Evolutionary conservation across 2,888 invertebrate genomes (phyloP), one percentile per base, ranked within the genome.

Genomic region (Prionchulus punctatus): DNA sequence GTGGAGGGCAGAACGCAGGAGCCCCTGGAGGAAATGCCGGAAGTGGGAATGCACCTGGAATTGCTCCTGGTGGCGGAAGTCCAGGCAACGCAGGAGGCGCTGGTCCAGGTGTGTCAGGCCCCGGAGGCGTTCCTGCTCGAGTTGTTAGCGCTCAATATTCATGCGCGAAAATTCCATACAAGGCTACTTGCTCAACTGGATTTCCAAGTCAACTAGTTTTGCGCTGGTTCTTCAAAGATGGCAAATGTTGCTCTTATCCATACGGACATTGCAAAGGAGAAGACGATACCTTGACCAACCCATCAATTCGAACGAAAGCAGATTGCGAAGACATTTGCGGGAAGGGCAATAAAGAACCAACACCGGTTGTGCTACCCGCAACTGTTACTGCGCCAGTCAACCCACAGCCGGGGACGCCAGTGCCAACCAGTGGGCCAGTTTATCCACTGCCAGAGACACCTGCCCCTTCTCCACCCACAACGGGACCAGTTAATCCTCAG

Each of bases 221-320:
- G 12, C 4, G 50, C 7, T 49, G 50, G 50, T 49, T 28, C 23
- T 30, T 49, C 7, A 49, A 49, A 28, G 50, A 49, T 12, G 50
- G 50, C 50, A 49, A 28, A 30, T 49, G 50, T 23, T 49, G 50
- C 21, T 49, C 50, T 3, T 49, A 49, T 30, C 50, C 50, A 30
- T 49, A 28, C 30, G 50, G 50, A 12, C 50, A 49, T 49, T 49
- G 50, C 21, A 49, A 49, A 28, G 50, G 50, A 28, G 50, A 49
- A 28, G 50, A 49, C 21, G 50, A 49, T 15, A 26, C 27, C 15
- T 15, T 28, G 28, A 28, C 50, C 27, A 23, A 30, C 21, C 27
- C 50, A 12, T 26, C 50, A 3, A 26, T 49, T 7, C 26, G 23
- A 23, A 49, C 50, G 28, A 49, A 49, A 30, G 23, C 12, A 26